phyloP scores from a whole-genome alignment of 2,888 invertebrate genomes.

The Pinctada fucata region DNA sequence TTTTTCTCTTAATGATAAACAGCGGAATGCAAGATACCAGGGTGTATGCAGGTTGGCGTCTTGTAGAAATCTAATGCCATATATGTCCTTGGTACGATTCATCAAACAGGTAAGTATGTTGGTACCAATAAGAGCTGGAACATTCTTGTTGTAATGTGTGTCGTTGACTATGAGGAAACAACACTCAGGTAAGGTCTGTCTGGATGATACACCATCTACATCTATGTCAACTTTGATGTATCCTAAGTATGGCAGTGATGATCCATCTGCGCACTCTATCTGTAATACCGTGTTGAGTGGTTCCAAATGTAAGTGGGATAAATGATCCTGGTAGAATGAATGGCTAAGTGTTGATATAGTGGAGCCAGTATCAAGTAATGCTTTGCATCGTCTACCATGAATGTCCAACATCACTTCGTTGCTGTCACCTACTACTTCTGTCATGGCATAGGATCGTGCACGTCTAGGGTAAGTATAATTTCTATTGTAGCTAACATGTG shows the following conservation, averaged over 20 bases:
- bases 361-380: not conserved
- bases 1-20: too few relatives aligned
- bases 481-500: not conserved
- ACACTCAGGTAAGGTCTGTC: slow-evolving; percentile 12
- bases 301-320: slow-evolving; percentile 2
- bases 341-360: not conserved
- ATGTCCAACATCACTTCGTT: not conserved
- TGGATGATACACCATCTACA: slow-evolving; percentile 5
- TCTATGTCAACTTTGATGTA: slow-evolving; percentile 1
- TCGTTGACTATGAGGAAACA: slow-evolving; percentile 2
- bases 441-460: not conserved
- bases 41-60: not conserved
- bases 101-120: slow-evolving; percentile 3
- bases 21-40: too few relatives aligned
- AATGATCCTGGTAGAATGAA: not conserved
- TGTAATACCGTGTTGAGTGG: not conserved
- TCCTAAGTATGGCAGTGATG: not conserved
- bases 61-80: slow-evolving; percentile 12
- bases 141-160: slow-evolving; percentile 7
- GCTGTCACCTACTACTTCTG: not conserved
- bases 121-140: slow-evolving; percentile 6
- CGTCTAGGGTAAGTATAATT: not conserved
- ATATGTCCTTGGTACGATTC: not conserved
- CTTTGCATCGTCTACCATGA: not conserved
- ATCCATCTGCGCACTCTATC: slow-evolving; percentile 10